phyloP scores from a whole-genome alignment of 2,888 invertebrate species.

The Gymnosoma rotundatum region DNA sequence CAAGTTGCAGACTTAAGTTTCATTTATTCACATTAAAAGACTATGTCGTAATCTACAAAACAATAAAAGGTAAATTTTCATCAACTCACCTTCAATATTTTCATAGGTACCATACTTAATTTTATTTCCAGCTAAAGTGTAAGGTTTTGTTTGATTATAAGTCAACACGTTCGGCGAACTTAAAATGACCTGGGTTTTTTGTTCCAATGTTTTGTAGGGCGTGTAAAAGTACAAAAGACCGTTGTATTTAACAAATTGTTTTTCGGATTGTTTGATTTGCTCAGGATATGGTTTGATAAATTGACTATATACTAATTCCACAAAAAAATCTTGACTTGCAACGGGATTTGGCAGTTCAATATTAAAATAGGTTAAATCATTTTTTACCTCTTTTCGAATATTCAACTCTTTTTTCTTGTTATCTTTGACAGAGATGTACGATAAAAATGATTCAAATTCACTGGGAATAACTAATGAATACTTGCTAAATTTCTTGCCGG shows the following conservation, averaged over 20 bases:
- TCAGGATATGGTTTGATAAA: constrained; percentile 92
- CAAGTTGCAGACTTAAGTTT: too few relatives aligned
- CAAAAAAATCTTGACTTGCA: constrained; percentile 77
- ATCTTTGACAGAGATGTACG: constrained; percentile 89
- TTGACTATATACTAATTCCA: constrained; percentile 90
- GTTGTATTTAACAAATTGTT: constrained; percentile 93
- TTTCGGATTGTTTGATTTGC: constrained; percentile 95
- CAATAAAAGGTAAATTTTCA: not conserved
- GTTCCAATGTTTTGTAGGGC: constrained; percentile 90
- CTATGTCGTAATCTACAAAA: too few relatives aligned
- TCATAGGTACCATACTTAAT: constrained; percentile 95
- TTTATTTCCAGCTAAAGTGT: constrained; percentile 89
- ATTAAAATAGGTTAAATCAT: constrained; percentile 84
- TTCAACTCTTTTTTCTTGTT: constrained; percentile 84
- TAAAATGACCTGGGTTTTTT: constrained; percentile 91
- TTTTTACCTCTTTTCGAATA: constrained; percentile 83
- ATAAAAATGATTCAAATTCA: constrained; percentile 85
- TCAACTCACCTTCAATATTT: constrained; percentile 84
- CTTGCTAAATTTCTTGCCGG: constrained; percentile 87
- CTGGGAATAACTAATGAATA: constrained; percentile 87
- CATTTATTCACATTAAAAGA: too few relatives aligned
- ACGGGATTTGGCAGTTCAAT: constrained; percentile 82
- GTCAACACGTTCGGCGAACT: constrained; percentile 91
- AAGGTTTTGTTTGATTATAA: constrained; percentile 89
- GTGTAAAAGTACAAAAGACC: constrained; percentile 93